A percentile compares a stretch with the other conserved stretches of the same genome.
Evolutionary conservation across 1,140 invertebrate genomes (phyloP).

Genomic region (Anagrus nilaparvatae): DNA sequence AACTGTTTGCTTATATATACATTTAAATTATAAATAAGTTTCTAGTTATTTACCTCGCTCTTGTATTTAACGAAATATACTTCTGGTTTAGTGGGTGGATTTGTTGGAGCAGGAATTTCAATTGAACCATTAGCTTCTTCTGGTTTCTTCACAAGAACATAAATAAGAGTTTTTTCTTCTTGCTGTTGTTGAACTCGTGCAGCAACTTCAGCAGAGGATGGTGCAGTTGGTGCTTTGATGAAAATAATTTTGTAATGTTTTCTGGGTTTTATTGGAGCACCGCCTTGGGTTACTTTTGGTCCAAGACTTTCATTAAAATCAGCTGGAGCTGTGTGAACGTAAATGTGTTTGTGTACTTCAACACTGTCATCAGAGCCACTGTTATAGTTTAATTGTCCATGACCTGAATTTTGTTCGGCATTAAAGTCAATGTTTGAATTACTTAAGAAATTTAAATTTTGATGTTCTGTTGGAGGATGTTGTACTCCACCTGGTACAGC

Average conservation of each 20-base stretch:
- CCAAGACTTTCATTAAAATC: neutral
- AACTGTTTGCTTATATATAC: too few species aligned
- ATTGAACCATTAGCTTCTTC: neutral
- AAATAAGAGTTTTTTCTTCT: neutral
- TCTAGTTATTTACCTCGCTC: neutral
- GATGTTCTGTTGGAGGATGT: too few species aligned
- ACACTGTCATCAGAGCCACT: too few species aligned
- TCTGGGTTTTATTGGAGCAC: neutral
- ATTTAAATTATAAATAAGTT: too few species aligned
- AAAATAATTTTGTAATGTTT: neutral
- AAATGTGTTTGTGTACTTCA: neutral
- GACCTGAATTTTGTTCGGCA: too few species aligned
- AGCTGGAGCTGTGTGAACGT: neutral
- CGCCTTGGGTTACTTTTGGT: neutral
- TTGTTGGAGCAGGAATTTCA: neutral
- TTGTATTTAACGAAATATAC: neutral
- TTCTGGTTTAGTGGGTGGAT: neutral
- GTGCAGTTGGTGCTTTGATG: neutral
- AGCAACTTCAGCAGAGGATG: neutral
- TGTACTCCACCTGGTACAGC: too few species aligned
- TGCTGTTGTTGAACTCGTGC: neutral
- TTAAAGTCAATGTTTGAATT: too few species aligned
- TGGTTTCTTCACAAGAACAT: neutral
- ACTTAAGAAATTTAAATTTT: too few species aligned
- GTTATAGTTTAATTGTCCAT: too few species aligned